phyloP scores from a whole-genome alignment of 2,797 vertebrate genomes.

The Danionella dracula region DNA sequence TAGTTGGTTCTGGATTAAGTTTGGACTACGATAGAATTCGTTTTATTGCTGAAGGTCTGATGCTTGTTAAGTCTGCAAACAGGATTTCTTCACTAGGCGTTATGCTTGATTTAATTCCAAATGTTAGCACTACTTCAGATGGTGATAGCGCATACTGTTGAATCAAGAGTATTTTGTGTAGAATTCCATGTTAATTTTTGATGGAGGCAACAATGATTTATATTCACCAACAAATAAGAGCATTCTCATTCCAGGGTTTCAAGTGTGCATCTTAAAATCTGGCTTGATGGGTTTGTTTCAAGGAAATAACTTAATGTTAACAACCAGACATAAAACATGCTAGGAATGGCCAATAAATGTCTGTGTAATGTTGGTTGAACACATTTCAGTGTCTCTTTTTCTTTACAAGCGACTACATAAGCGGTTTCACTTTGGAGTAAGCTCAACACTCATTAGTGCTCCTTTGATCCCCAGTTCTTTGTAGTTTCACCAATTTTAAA shows the following conservation, averaged over 20 bases:
- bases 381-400: not conserved
- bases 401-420: slow-evolving; percentile 3
- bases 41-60: not conserved
- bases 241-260: not conserved
- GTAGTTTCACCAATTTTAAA: slow-evolving; percentile 20
- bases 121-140: too few species aligned
- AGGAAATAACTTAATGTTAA: not conserved
- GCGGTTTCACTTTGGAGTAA: slow-evolving; percentile 7
- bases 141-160: too few species aligned
- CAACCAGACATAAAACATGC: not conserved
- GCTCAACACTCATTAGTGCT: slow-evolving; percentile 13
- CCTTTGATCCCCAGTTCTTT: slow-evolving; percentile 35
- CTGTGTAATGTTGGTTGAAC: not conserved
- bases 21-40: not conserved
- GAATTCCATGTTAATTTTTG: not conserved
- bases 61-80: not conserved
- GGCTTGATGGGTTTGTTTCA: not conserved
- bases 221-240: not conserved
- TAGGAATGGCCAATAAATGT: not conserved
- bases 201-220: not conserved
- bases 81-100: not conserved
- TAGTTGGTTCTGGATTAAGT: too few species aligned
- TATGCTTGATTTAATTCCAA: not conserved
- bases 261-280: not conserved
- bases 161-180: not conserved